Conservation (phyloP, 2,797 vertebrate species). For the Ptychadena robeensis region DNA sequence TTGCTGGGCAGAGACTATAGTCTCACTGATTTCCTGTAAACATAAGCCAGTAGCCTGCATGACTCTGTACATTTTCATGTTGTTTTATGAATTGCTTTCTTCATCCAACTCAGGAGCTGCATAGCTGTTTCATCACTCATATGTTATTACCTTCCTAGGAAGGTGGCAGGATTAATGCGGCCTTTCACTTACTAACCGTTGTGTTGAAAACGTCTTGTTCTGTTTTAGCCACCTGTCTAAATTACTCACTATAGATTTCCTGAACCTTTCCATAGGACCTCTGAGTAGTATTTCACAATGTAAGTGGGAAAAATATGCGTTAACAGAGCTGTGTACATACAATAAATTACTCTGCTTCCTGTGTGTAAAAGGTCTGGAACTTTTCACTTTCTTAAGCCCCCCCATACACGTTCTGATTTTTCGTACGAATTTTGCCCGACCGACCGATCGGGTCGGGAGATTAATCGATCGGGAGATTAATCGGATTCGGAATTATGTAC, state of each 20-base stretch:
- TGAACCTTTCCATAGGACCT: not conserved
- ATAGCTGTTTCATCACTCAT: not conserved
- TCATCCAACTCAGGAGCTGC: not conserved
- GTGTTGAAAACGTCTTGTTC: not conserved
- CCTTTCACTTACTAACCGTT: not conserved
- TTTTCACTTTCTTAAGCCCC: not conserved
- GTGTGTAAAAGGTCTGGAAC: slow-evolving; percentile 4
- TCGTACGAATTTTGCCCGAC: too few relatives aligned
- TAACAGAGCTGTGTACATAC: not conserved
- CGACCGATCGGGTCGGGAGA: too few relatives aligned
- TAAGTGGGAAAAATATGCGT: not conserved
- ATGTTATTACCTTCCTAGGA: not conserved
- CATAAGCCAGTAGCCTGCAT: not conserved
- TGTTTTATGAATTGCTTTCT: slow-evolving; percentile 3
- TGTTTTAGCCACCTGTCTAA: not conserved
- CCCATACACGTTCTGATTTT: too few relatives aligned
- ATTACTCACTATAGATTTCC: slow-evolving; percentile 1
- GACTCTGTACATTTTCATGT: not conserved
- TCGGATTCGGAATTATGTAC: too few relatives aligned
- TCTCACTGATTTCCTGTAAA: slow-evolving; percentile 1
- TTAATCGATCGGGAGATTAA: too few relatives aligned
- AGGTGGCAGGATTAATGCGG: not conserved
- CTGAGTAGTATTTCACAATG: not conserved
- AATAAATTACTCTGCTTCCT: not conserved
- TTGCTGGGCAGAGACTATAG: not conserved